These are phyloP conservation scores for Sminthopsis crassicaudata DNA, from an alignment of 2,113 vertebrate species.

Conservation along the genomic window DNA sequence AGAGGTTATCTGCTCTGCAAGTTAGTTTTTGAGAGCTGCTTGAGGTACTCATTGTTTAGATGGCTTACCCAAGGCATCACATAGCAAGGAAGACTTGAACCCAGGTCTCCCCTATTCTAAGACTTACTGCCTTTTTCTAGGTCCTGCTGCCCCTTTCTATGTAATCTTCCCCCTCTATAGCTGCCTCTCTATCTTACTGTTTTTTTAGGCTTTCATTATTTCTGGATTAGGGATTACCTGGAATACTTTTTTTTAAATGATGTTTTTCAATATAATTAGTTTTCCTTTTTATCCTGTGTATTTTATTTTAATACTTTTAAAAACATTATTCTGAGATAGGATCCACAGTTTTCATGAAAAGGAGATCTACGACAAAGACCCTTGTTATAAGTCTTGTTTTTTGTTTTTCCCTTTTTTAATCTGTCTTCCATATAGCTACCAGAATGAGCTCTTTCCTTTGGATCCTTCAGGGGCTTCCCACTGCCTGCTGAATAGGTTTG, in stretches of 20 bases:
- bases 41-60: not conserved
- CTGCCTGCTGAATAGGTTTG: not conserved
- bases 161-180: too few relatives aligned
- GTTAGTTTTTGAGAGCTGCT: not conserved
- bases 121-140: too few relatives aligned
- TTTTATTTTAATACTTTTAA: not conserved
- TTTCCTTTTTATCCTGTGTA: not conserved
- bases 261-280: not conserved
- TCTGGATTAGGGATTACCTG: not conserved
- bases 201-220: not conserved
- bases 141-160: too few relatives aligned
- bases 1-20: not conserved
- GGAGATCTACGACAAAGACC: not conserved
- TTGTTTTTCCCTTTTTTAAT: not conserved
- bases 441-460: not conserved
- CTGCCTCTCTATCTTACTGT: not conserved
- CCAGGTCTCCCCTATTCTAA: not conserved
- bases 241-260: not conserved
- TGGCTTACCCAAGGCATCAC: not conserved
- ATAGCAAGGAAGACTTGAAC: not conserved
- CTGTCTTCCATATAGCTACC: not conserved
- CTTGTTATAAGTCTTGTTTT: not conserved
- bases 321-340: not conserved
- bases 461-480: not conserved
- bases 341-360: not conserved